Base-by-base conservation (phyloP, 1,140 invertebrate genomes). In the Palaemon carinicauda region DNA sequence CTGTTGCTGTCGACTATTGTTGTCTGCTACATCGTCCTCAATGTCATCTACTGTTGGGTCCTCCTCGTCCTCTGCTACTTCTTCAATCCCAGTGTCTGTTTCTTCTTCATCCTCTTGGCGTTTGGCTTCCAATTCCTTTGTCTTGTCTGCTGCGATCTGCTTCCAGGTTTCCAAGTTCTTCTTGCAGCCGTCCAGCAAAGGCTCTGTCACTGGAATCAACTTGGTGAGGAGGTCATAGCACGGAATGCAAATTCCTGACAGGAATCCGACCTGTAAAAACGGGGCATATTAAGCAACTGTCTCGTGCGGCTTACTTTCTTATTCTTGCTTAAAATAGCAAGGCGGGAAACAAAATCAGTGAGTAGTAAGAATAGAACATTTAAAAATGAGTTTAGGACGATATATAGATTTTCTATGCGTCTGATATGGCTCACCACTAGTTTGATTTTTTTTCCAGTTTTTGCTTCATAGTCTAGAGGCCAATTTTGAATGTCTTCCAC, bases 231-330 rank as follows among this genome's bases (percentile, higher is more conserved):
- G 91, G 54, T 93, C 93, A 90, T 97, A 97, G 91, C 96, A 97
- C 0, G 96, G 96, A 41, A 96, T 91, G 90, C 96, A 97, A 89
- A 97, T 96, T 17, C 95, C 94, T 85, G 92, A 94, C 52, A 97
- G 91, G 91, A 97, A 96, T 2, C 95, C 95, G 41, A 96, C 95
- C 95, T 96, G 90, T 21, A 91, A 90, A 31, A 33, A 80, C 83
- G 51, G 19, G 21, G 14, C 27, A 53, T 52, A 14, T 7, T 65
- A 60, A 31, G n/a, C 14, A 14, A n/a, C 19, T 1, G 60, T 69
- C 21, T 0, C n/a, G n/a, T n/a, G n/a, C n/a, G n/a, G n/a, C n/a
- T n/a, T n/a, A n/a, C 5, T 21, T 78, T 3, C 27, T 33, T 51
- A n/a, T 52, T n/a, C 15, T n/a, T 78, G 4, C n/a, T 52, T 24